Conservation (phyloP, 2,797 vertebrate genomes). For the Sebastes reedi region DNA sequence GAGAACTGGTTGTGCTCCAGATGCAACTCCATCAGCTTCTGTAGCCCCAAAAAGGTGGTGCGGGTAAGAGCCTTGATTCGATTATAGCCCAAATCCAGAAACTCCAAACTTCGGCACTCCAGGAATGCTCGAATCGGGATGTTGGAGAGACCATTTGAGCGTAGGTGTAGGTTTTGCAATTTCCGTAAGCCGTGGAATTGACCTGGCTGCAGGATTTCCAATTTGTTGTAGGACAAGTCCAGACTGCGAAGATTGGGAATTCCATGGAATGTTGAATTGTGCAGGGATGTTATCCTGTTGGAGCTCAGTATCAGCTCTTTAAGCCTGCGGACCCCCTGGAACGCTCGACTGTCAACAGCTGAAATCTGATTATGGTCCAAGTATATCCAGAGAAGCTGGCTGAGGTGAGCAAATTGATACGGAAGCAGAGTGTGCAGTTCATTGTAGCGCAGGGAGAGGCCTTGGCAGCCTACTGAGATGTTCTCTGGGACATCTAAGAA, state of each 20-base stretch:
- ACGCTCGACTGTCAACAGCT: conserved; percentile 92
- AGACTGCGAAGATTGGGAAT: conserved; percentile 98
- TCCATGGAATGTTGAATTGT: conserved; percentile 95
- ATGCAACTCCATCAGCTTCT: conserved; percentile 95
- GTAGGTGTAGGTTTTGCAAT: conserved; percentile 93
- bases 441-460: conserved; percentile 96
- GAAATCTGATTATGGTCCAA: conserved; percentile 98
- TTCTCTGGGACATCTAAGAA: conserved; percentile 96
- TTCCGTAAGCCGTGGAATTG: conserved; percentile 97
- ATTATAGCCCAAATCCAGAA: conserved; percentile 97
- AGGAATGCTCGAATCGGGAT: conserved; percentile 95
- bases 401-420: conserved; percentile 96
- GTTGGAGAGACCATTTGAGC: conserved; percentile 93
- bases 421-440: conserved; percentile 93
- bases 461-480: conserved; percentile 95
- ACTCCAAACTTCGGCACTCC: conserved; percentile 97
- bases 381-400: conserved; percentile 98
- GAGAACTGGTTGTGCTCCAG: conserved; percentile 99
- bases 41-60: conserved; percentile 94
- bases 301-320: conserved; percentile 99
- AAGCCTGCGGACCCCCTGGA: conserved; percentile 94
- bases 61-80: conserved; percentile 94
- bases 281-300: conserved; percentile 94
- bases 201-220: conserved; percentile 92
- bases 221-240: conserved; percentile 97